phyloP scores from a whole-genome alignment of 2,113 vertebrate species.

The Alethe diademata region DNA sequence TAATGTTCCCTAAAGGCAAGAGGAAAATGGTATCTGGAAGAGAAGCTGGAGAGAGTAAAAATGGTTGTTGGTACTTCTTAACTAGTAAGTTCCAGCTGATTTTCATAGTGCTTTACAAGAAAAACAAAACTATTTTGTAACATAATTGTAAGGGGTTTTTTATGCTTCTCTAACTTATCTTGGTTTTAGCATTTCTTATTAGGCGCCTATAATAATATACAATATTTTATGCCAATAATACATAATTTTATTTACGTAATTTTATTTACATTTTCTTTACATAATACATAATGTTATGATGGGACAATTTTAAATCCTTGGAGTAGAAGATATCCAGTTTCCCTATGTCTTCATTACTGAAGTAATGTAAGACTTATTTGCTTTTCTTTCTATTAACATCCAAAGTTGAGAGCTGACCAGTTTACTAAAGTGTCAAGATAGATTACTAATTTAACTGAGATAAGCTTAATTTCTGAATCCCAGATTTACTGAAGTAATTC shows the following conservation, averaged over 20 bases:
- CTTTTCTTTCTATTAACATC: not conserved
- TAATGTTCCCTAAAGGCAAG: not conserved
- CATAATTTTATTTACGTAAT: no score
- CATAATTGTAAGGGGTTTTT: not conserved
- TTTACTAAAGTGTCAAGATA: not conserved
- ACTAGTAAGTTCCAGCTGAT: not conserved
- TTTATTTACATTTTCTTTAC: no score
- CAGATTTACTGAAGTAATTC: not conserved
- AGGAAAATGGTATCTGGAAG: not conserved
- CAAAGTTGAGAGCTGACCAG: not conserved
- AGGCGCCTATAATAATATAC: fast-evolving
- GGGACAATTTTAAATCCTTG: not conserved
- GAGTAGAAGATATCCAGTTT: not conserved
- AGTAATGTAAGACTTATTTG: not conserved
- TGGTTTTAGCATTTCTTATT: not conserved
- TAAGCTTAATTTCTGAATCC: not conserved
- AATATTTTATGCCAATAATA: not conserved
- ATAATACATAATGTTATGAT: not conserved
- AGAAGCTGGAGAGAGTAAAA: not conserved
- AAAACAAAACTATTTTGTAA: not conserved
- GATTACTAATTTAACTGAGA: not conserved
- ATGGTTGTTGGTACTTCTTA: not conserved
- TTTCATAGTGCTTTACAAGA: not conserved
- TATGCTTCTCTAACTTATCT: not conserved
- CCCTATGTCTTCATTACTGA: not conserved